Percentiles rank a stretch among this genome's conserved stretches.
Conservation (phyloP, 2,797 vertebrate genomes). For the Pseudomugil gertrudae region DNA sequence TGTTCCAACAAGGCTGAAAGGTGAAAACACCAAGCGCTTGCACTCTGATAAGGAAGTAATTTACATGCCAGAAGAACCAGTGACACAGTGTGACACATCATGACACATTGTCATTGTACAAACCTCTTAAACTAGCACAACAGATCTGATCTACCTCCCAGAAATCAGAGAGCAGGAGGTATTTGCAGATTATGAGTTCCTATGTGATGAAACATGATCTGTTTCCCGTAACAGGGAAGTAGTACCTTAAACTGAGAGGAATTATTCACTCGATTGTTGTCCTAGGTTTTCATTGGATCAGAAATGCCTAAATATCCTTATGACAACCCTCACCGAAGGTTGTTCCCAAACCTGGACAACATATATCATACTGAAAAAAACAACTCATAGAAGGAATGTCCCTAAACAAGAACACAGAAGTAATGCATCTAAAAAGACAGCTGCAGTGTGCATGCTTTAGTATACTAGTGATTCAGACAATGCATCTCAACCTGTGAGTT, state of each 20-base stretch:
- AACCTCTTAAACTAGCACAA: conserved; percentile 38
- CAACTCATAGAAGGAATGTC: neutral
- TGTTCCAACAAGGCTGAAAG: conserved; percentile 45
- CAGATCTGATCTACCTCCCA: conserved; percentile 40
- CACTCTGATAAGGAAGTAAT: conserved; percentile 45
- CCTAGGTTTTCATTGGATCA: conserved; percentile 62
- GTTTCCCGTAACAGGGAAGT: conserved; percentile 74
- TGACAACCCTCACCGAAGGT: conserved; percentile 51
- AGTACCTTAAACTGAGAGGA: conserved; percentile 45
- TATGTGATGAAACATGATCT: conserved; percentile 71
- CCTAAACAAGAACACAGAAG: conserved; percentile 7
- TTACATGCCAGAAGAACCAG: conserved; percentile 46
- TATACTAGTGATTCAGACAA: conserved; percentile 28
- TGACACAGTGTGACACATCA: conserved; percentile 57
- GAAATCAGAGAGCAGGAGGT: conserved; percentile 53
- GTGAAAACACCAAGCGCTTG: conserved; percentile 32
- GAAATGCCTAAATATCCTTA: conserved; percentile 56
- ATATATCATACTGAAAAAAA: neutral
- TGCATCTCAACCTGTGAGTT: conserved; percentile 7
- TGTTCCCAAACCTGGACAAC: conserved; percentile 17
- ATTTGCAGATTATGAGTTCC: conserved; percentile 73
- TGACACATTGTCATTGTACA: conserved; percentile 60
- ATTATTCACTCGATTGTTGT: conserved; percentile 68
- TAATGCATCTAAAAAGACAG: neutral
- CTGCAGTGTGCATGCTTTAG: conserved; percentile 18